These are phyloP conservation scores for Osmoderma eremita DNA, from an alignment of 2,888 invertebrate species.

Conservation along the genomic window DNA sequence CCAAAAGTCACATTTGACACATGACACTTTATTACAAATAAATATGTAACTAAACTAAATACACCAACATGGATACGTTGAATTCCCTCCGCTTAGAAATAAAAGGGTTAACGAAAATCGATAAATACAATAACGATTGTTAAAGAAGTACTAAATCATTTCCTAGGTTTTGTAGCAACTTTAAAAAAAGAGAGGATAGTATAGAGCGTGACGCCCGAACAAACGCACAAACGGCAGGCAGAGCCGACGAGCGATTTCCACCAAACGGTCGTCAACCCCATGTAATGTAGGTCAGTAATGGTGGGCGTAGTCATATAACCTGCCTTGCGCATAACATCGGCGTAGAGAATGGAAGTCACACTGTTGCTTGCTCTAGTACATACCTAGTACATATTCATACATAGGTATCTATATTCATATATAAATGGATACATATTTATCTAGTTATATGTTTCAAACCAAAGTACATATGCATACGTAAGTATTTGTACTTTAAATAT, in stretches of 20 bases:
- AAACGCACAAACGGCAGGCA: constrained; percentile 11
- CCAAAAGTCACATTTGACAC: too few species aligned
- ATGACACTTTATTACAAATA: too few species aligned
- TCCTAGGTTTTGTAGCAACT: constrained; percentile 41
- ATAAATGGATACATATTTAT: too few species aligned
- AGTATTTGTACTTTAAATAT: too few species aligned
- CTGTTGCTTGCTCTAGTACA: constrained; percentile 32
- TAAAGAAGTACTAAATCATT: constrained; percentile 41
- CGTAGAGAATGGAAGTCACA: constrained; percentile 34
- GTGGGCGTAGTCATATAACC: constrained; percentile 56
- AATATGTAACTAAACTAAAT: too few species aligned
- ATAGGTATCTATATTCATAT: background rate
- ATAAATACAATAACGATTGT: constrained; percentile 39
- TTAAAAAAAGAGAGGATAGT: too few species aligned
- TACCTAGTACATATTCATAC: constrained; percentile 17
- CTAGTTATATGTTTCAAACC: too few species aligned
- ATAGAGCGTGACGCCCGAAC: constrained; percentile 35
- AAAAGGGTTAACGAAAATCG: constrained; percentile 39
- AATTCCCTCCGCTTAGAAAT: too few species aligned
- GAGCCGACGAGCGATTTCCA: constrained; percentile 36
- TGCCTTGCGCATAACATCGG: constrained; percentile 43
- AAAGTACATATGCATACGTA: too few species aligned
- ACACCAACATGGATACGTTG: too few species aligned
- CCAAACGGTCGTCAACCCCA: constrained; percentile 58
- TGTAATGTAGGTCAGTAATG: constrained; percentile 63